Conservation (phyloP, 1,140 invertebrate species). For the Pseudomyrmex sp. region DNA sequence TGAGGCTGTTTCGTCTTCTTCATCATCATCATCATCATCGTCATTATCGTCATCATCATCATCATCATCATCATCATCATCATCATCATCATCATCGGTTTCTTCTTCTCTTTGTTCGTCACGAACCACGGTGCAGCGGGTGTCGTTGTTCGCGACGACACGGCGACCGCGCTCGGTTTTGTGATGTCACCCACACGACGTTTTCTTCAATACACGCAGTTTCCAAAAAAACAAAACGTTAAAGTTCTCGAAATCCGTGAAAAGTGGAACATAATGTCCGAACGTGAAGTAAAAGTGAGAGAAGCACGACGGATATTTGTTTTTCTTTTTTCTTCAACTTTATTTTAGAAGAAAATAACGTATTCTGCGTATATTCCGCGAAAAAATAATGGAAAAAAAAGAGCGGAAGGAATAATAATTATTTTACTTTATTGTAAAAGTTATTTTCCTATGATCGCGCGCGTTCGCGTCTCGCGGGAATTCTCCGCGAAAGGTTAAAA, state of each 20-base stretch:
- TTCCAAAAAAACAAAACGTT: not conserved
- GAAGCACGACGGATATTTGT: too few relatives aligned
- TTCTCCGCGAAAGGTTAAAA: constrained; percentile 23
- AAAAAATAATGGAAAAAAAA: too few relatives aligned
- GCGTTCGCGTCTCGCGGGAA: not conserved
- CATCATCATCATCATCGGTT: constrained; percentile 12
- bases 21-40: constrained; percentile 18
- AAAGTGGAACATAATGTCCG: constrained; percentile 21
- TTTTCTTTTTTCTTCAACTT: too few relatives aligned
- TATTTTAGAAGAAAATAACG: not conserved
- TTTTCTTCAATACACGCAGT: constrained; percentile 20
- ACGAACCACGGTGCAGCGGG: constrained; percentile 1
- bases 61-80: too few relatives aligned
- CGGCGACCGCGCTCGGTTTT: not conserved
- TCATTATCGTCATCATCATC: too few relatives aligned
- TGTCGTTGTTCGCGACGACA: not conserved
- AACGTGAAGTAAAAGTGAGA: not conserved
- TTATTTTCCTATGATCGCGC: not conserved
- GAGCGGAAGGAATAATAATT: too few relatives aligned
- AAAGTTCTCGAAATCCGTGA: constrained; percentile 15
- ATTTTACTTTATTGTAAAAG: too few relatives aligned
- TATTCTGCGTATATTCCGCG: not conserved
- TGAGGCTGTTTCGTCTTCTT: not conserved
- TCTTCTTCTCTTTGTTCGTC: constrained; percentile 1
- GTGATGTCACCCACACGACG: constrained; percentile 8